Evolutionary conservation across 2,888 invertebrate species (phyloP).

Genomic region (Bellardia pandia): DNA sequence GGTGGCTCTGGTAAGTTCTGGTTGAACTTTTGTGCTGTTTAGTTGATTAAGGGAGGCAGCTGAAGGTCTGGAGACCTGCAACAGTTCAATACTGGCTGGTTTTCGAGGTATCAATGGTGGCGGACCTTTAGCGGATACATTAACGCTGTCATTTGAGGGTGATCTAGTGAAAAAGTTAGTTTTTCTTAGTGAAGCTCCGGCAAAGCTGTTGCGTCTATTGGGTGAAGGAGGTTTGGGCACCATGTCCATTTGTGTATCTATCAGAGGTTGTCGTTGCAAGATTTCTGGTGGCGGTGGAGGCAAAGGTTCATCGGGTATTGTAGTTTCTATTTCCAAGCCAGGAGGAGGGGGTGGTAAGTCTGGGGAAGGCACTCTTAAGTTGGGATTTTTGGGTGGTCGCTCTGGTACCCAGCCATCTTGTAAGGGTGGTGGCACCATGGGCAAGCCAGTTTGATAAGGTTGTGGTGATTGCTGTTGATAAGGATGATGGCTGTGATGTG

Average conservation of each 20-base stretch:
- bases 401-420: slow-evolving; percentile 89
- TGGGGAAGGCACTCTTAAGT: slow-evolving; percentile 85
- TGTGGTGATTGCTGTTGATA: slow-evolving; percentile 44
- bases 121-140: slow-evolving; percentile 60
- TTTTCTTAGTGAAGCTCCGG: slow-evolving; percentile 83
- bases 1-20: slow-evolving; percentile 58
- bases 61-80: slow-evolving; percentile 79
- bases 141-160: slow-evolving; percentile 60
- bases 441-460: slow-evolving; percentile 24
- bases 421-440: slow-evolving; percentile 82
- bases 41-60: slow-evolving; percentile 77
- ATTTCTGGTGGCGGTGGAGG: slow-evolving; percentile 84
- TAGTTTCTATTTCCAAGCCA: slow-evolving; percentile 78
- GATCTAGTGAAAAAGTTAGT: slow-evolving; percentile 69
- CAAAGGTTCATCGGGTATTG: slow-evolving; percentile 83
- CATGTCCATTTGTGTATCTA: slow-evolving; percentile 47
- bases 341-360: slow-evolving; percentile 84
- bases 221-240: slow-evolving; percentile 80
- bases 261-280: slow-evolving; percentile 77
- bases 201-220: slow-evolving; percentile 84
- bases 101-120: slow-evolving; percentile 83
- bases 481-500: slow-evolving; percentile 42
- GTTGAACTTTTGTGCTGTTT: slow-evolving; percentile 76
- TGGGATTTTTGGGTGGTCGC: slow-evolving; percentile 91
- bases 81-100: slow-evolving; percentile 79